Conservation (phyloP, 2,113 vertebrate genomes). For the Bufo gargarizans region DNA sequence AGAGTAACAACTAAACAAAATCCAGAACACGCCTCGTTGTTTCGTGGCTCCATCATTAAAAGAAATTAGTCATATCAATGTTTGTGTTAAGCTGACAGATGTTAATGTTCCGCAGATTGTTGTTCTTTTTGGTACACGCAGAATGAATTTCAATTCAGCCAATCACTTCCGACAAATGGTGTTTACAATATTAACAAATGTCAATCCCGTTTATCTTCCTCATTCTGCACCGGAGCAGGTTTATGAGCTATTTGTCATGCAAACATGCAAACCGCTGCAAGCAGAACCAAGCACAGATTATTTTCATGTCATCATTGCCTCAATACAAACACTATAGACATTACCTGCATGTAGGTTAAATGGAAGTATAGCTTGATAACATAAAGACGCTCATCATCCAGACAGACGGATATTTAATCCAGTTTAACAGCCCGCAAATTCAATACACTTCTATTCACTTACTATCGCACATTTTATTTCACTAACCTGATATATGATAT, state of each 20-base stretch:
- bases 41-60: conserved; percentile 73
- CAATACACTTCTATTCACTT: neutral
- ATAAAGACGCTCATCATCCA: conserved; percentile 15
- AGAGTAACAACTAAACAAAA: conserved; percentile 14
- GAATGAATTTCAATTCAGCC: conserved; percentile 72
- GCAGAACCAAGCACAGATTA: conserved; percentile 36
- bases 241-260: conserved; percentile 65
- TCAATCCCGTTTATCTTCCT: conserved; percentile 68
- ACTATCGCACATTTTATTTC: neutral
- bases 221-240: conserved; percentile 58
- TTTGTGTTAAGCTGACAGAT: conserved; percentile 74
- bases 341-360: conserved; percentile 18
- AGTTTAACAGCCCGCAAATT: neutral
- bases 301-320: conserved; percentile 30
- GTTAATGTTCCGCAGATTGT: conserved; percentile 73
- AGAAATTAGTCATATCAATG: conserved; percentile 75
- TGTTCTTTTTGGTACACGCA: conserved; percentile 71
- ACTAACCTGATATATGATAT: neutral
- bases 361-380: neutral
- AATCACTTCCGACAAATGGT: conserved; percentile 73
- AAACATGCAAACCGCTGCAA: conserved; percentile 59
- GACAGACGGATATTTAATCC: neutral
- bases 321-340: neutral
- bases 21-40: conserved; percentile 67
- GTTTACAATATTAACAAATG: conserved; percentile 77